Evolutionary conservation across 2,888 invertebrate species (phyloP).

Genomic region (Heteromyza rotundicornis): DNA sequence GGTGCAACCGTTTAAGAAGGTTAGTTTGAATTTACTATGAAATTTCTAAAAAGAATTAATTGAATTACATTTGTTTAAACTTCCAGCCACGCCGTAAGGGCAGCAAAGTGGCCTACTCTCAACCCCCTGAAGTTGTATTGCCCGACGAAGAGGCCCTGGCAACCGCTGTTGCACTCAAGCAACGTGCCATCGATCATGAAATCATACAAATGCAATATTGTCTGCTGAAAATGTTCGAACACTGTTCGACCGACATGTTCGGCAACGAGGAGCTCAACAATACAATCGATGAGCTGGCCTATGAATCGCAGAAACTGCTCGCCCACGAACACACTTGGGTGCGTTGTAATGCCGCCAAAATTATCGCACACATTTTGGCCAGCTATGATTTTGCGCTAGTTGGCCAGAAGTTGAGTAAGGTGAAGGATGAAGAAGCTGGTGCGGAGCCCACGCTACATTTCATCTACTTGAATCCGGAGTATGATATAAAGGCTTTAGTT

Average conservation of each 20-base stretch:
- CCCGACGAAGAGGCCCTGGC: constrained; percentile 34
- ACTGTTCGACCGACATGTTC: constrained; percentile 69
- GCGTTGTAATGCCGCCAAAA: constrained; percentile 76
- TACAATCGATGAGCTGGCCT: constrained; percentile 67
- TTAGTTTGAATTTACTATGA: constrained; percentile 12
- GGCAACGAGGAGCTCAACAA: constrained; percentile 51
- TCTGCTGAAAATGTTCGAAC: constrained; percentile 71
- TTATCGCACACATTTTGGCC: constrained; percentile 75
- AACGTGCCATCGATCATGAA: constrained; percentile 75
- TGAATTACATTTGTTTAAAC: no score
- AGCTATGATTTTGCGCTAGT: constrained; percentile 70
- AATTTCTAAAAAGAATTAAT: no score
- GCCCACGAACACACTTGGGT: constrained; percentile 89
- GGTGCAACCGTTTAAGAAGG: constrained; percentile 28
- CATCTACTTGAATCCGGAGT: constrained; percentile 69
- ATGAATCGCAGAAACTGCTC: constrained; percentile 74
- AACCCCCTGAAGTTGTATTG: constrained; percentile 23
- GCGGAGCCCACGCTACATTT: constrained; percentile 62
- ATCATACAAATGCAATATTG: constrained; percentile 77
- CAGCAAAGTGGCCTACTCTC: neutral
- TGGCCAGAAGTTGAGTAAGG: constrained; percentile 63
- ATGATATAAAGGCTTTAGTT: constrained; percentile 70
- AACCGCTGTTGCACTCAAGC: constrained; percentile 65
- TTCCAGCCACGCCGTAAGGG: no score
- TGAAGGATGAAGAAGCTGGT: constrained; percentile 22